Conservation (phyloP, 2,797 vertebrate species). For the Fistularia tabacaria region DNA sequence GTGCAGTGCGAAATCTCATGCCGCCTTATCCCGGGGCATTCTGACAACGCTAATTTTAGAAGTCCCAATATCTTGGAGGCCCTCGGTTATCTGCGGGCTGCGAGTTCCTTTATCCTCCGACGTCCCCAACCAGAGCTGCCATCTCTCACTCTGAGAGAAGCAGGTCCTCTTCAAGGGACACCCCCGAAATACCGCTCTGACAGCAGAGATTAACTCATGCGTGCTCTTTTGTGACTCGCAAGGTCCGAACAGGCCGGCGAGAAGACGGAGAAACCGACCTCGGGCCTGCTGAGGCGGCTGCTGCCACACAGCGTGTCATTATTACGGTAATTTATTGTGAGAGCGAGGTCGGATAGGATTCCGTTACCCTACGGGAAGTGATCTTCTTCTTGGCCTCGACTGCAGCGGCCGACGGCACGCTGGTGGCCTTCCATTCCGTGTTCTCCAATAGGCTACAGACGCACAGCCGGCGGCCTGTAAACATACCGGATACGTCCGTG, state of each 20-base stretch:
- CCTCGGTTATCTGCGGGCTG: constrained; percentile 50
- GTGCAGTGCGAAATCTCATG: constrained; percentile 50
- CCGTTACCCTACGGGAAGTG: too few relatives aligned
- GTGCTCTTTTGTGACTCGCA: constrained; percentile 12
- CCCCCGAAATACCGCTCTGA: constrained; percentile 49
- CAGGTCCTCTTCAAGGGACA: constrained; percentile 66
- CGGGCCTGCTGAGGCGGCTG: too few relatives aligned
- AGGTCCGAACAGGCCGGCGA: neutral
- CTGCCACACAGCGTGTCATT: too few relatives aligned
- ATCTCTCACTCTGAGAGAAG: constrained; percentile 20
- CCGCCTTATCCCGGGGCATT: constrained; percentile 52
- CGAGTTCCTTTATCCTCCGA: constrained; percentile 12
- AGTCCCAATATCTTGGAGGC: constrained; percentile 45
- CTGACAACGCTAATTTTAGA: constrained; percentile 70
- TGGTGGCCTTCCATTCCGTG: too few relatives aligned
- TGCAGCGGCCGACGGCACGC: too few relatives aligned
- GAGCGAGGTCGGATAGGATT: too few relatives aligned
- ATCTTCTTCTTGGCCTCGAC: too few relatives aligned
- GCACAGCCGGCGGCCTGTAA: too few relatives aligned
- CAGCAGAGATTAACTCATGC: constrained; percentile 23
- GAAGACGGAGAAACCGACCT: too few relatives aligned
- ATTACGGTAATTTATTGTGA: too few relatives aligned
- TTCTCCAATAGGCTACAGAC: too few relatives aligned
- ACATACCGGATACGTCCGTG: too few relatives aligned
- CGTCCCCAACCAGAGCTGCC: constrained; percentile 27